Percentiles rank a stretch among this genome's conserved stretches.
Conservation (phyloP, 2,888 invertebrate species). For the Caenorhabditis wallacei region DNA sequence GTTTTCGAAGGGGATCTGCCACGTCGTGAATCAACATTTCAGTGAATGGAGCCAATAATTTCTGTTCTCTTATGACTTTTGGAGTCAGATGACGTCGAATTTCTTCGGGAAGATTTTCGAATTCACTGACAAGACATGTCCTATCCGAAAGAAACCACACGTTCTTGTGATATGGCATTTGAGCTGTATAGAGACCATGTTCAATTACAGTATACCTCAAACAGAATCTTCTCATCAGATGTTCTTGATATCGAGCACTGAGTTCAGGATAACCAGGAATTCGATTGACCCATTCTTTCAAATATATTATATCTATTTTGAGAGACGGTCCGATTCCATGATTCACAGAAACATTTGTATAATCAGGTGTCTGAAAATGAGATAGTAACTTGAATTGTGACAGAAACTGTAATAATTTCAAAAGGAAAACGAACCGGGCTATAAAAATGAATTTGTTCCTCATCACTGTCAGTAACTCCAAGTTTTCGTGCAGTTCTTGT, state of each 20-base stretch:
- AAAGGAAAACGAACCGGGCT: slow-evolving; percentile 52
- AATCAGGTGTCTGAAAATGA: slow-evolving; percentile 44
- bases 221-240: slow-evolving; percentile 68
- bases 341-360: slow-evolving; percentile 53
- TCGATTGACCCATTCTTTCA: slow-evolving; percentile 64
- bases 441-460: slow-evolving; percentile 60
- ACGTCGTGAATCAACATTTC: slow-evolving; percentile 67
- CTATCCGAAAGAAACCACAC: slow-evolving; percentile 68
- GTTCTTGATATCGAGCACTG: slow-evolving; percentile 41
- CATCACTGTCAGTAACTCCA: slow-evolving; percentile 44
- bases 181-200: slow-evolving; percentile 65
- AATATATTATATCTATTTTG: slow-evolving; percentile 55
- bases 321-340: slow-evolving; percentile 63
- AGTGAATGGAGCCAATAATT: slow-evolving; percentile 64
- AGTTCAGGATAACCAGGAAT: slow-evolving; percentile 61
- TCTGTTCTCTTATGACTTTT: slow-evolving; percentile 53
- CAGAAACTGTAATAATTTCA: no score
- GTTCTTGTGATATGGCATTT: slow-evolving; percentile 66
- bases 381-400: neutral
- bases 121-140: slow-evolving; percentile 61
- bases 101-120: slow-evolving; percentile 60
- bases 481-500: slow-evolving; percentile 56
- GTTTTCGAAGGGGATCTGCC: slow-evolving; percentile 60
- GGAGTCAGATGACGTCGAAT: slow-evolving; percentile 52
- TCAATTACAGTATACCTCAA: slow-evolving; percentile 68